These are phyloP conservation scores for Lysandra coridon DNA, from an alignment of 2,888 invertebrate genomes.

Conservation along the genomic window DNA sequence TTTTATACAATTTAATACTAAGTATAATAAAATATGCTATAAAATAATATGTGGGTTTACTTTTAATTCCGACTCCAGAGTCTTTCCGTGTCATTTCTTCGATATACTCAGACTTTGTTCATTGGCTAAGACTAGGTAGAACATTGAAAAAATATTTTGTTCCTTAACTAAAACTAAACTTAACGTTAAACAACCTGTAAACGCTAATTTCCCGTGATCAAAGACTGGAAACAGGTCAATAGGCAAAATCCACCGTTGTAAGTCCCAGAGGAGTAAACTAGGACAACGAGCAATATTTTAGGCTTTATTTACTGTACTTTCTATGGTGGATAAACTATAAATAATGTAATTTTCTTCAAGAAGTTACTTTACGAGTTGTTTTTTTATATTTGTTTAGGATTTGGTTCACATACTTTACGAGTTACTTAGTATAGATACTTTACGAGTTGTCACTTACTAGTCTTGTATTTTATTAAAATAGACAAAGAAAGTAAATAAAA, in stretches of 20 bases:
- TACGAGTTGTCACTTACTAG: too few relatives aligned
- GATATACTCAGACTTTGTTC: background rate
- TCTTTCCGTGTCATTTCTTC: too few relatives aligned
- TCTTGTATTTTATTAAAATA: too few relatives aligned
- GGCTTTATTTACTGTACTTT: background rate
- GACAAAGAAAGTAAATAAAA: too few relatives aligned
- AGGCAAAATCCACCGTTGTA: background rate
- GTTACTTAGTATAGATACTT: too few relatives aligned
- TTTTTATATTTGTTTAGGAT: too few relatives aligned
- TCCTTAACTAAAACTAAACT: background rate
- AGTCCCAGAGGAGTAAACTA: background rate
- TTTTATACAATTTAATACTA: too few relatives aligned
- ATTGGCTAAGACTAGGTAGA: background rate
- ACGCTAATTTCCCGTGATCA: background rate
- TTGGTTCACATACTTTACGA: too few relatives aligned
- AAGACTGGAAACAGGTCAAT: conserved; percentile 1
- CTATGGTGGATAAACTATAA: background rate
- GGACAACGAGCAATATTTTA: background rate
- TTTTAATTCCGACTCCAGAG: too few relatives aligned
- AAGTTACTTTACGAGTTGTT: too few relatives aligned
- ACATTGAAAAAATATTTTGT: background rate
- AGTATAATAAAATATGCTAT: too few relatives aligned
- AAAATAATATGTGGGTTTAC: too few relatives aligned
- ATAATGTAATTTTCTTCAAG: background rate
- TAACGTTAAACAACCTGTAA: background rate